Evolutionary conservation across 2,113 vertebrate species (phyloP), one percentile per base, ranked within the genome.

Genomic region (Nesospiza acunhae): DNA sequence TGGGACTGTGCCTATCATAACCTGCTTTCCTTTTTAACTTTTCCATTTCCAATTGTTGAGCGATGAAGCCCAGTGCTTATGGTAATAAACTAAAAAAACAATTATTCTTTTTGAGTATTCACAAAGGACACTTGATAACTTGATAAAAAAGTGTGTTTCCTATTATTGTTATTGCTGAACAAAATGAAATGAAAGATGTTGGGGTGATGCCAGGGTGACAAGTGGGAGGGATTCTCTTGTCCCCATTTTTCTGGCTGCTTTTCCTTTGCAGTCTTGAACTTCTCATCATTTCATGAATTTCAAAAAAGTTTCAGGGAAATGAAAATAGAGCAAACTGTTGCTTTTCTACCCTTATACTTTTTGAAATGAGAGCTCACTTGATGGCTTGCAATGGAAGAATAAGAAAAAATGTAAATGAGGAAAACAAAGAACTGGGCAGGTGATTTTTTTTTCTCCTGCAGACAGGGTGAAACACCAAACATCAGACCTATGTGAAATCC

Each of bases 101-200:
- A 69, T 42, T 13, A 59, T 18, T 35, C 18, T 91, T 81, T 53
- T 62, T 35, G 49, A 90, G 56, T 50, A 72, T 52, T 92, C 64
- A 81, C 56, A 93, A 52, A 92, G 49, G 69, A 75, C 64, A 78
- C 87, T 67, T 87, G 60, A 63, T 92, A 92, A 81, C 59, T 82
- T 80, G 66, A 84, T 62, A 81, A 84, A 93, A 83, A 80, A 68
- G 73, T 86, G 42, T 92, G 21, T 87, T 90, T 87, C 83, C 52
- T 92, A 46, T 66, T 90, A 88, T 86, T 93, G 72, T 80, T 88
- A 74, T 35, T 88, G 83, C 76, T 90, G 72, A 94, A 92, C 37
- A 94, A 96, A 93, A 90, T 67, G n/a, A 91, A 94, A 67, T 39
- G 6, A 82, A 91, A 93, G 77, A 68, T 26, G 18, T 24, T 84